Evolutionary conservation across 2,113 vertebrate genomes (phyloP).

Genomic region (Sciurus niger): DNA sequence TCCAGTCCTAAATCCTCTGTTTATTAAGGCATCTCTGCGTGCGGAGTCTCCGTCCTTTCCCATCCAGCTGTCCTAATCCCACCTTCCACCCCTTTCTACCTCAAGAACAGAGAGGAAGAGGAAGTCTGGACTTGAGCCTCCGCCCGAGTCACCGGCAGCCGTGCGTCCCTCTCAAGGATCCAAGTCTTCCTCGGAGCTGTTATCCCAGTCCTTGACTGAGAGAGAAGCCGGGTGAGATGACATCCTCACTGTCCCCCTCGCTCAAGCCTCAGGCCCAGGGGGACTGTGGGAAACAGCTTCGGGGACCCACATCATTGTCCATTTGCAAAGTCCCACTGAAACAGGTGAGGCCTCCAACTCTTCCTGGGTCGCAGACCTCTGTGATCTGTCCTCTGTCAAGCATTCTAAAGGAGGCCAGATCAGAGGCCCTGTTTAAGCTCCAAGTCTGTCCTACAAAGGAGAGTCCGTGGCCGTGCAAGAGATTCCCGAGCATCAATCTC

Average conservation of each 20-base stretch:
- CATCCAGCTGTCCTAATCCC: conserved; percentile 55
- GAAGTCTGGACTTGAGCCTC: conserved; percentile 63
- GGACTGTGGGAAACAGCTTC: conserved; percentile 70
- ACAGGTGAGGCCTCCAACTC: accelerated
- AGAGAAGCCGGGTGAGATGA: conserved; percentile 22
- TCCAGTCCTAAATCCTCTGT: neutral
- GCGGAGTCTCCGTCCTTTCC: conserved; percentile 62
- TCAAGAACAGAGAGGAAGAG: conserved; percentile 61
- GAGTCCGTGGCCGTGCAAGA: accelerated
- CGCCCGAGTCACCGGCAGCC: conserved; percentile 64
- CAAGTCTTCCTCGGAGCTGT: conserved; percentile 69
- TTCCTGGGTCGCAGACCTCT: accelerated
- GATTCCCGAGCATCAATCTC: accelerated
- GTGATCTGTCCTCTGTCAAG: accelerated
- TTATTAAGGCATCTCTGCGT: conserved; percentile 63
- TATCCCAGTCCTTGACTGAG: conserved; percentile 70
- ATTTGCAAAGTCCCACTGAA: conserved; percentile 36
- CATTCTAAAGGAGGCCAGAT: neutral
- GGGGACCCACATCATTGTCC: conserved; percentile 72
- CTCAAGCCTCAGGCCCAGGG: conserved; percentile 54
- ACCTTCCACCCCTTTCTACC: conserved; percentile 63
- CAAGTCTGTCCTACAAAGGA: accelerated
- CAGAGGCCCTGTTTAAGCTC: neutral
- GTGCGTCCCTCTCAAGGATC: conserved; percentile 70
- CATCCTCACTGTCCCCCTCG: conserved; percentile 59